A percentile compares a stretch with the other conserved stretches of the same genome.
These are phyloP conservation scores for Oxytorus armatus DNA, from an alignment of 2,888 invertebrate genomes.

Conservation along the genomic window DNA sequence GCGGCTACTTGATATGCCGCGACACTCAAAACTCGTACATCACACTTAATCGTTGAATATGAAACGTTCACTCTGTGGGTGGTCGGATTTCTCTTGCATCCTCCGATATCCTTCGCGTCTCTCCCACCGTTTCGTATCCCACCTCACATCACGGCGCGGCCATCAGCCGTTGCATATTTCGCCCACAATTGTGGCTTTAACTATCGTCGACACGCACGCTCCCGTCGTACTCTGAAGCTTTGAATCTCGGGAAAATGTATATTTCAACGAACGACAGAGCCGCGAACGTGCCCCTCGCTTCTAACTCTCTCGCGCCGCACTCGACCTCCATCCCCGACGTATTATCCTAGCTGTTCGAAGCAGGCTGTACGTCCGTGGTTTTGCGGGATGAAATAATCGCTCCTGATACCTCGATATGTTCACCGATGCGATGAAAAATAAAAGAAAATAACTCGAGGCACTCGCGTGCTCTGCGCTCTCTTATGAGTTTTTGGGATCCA, in stretches of 20 bases:
- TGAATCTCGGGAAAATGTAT: slow-evolving; percentile 66
- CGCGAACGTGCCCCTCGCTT: neutral
- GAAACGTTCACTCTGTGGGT: slow-evolving; percentile 76
- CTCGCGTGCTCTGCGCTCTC: slow-evolving; percentile 19
- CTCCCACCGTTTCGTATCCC: slow-evolving; percentile 12
- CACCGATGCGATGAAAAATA: slow-evolving; percentile 1
- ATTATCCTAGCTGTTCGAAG: too few species aligned
- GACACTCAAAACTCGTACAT: slow-evolving; percentile 82
- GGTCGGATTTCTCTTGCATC: slow-evolving; percentile 39
- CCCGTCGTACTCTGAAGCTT: slow-evolving; percentile 42
- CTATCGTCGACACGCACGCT: slow-evolving; percentile 78
- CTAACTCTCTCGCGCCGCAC: neutral
- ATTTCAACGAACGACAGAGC: slow-evolving; percentile 51
- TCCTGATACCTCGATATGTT: neutral
- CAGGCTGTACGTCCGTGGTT: too few species aligned
- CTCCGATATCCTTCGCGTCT: slow-evolving; percentile 32
- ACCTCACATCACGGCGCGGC: slow-evolving; percentile 59
- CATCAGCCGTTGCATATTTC: slow-evolving; percentile 76
- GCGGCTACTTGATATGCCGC: slow-evolving; percentile 80
- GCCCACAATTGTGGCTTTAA: slow-evolving; percentile 75
- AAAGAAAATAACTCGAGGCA: neutral
- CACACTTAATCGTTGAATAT: slow-evolving; percentile 83
- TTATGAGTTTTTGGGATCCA: slow-evolving; percentile 48
- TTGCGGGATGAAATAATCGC: neutral
- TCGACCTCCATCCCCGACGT: too few species aligned